Percentiles rank a stretch among this genome's conserved stretches.
phyloP scores from a whole-genome alignment of 2,113 vertebrate genomes.

The Prietella phreatophila region DNA sequence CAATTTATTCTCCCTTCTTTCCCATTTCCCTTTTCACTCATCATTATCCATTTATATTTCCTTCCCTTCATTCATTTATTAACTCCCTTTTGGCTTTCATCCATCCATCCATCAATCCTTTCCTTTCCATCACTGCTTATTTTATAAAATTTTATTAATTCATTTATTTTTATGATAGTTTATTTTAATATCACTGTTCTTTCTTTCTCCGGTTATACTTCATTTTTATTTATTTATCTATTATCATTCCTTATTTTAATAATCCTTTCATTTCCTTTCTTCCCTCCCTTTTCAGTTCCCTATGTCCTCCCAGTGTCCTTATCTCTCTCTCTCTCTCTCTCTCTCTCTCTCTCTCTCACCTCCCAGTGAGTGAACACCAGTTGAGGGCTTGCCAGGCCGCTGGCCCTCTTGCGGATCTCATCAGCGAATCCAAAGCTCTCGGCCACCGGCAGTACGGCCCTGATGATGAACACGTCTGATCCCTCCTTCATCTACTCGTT shows the following conservation, averaged over 20 bases:
- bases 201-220: neutral
- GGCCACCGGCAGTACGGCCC: conserved; percentile 90
- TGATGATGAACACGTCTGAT: conserved; percentile 92
- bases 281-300: neutral
- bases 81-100: neutral
- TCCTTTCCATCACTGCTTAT: neutral
- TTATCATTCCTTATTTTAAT: neutral
- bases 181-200: neutral
- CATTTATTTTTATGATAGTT: neutral
- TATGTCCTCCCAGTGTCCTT: neutral
- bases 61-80: neutral
- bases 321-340: conserved; percentile 45
- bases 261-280: neutral
- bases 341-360: conserved; percentile 67
- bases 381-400: conserved; percentile 94
- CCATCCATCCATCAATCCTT: neutral
- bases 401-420: conserved; percentile 94
- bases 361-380: conserved; percentile 99
- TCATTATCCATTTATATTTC: neutral
- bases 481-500: conserved; percentile 98
- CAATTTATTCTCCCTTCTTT: neutral
- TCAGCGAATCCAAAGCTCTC: conserved; percentile 98
- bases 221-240: neutral
- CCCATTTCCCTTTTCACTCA: neutral
- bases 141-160: neutral